phyloP scores from a whole-genome alignment of 2,113 vertebrate species.

The Alligator sinensis region DNA sequence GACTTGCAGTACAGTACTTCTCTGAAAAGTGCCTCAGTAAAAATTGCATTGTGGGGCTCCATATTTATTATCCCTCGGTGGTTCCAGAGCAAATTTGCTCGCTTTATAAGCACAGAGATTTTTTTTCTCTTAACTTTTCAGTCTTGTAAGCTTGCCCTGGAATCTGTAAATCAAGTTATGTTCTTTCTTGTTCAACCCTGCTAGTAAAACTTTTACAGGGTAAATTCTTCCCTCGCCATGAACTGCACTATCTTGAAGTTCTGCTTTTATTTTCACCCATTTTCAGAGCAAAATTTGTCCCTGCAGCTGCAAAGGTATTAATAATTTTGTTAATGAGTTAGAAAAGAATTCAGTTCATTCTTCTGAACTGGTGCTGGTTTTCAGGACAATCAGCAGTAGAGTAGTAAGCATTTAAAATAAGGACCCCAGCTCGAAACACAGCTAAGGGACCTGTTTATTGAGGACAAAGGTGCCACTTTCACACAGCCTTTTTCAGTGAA shows the following conservation, averaged over 20 bases:
- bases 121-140: not conserved
- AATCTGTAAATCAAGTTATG: not conserved
- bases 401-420: not conserved
- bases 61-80: not conserved
- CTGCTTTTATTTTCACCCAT: not conserved
- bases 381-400: not conserved
- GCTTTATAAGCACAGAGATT: not conserved
- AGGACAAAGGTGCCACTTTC: conserved; percentile 52
- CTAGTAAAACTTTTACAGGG: not conserved
- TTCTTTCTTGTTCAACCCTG: not conserved
- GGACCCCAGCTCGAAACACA: not conserved
- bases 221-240: not conserved
- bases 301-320: not conserved
- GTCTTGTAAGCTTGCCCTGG: not conserved
- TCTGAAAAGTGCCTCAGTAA: not conserved
- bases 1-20: not conserved
- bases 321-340: not conserved
- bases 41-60: conserved; percentile 6
- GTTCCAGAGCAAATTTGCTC: not conserved
- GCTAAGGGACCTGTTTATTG: conserved; percentile 23
- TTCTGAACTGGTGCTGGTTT: not conserved
- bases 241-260: not conserved
- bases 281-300: not conserved
- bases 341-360: conserved; percentile 23
- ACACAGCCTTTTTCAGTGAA: conserved; percentile 37